Evolutionary conservation across 2,888 invertebrate species (phyloP).

Genomic region (Chrysolina oricalcia): DNA sequence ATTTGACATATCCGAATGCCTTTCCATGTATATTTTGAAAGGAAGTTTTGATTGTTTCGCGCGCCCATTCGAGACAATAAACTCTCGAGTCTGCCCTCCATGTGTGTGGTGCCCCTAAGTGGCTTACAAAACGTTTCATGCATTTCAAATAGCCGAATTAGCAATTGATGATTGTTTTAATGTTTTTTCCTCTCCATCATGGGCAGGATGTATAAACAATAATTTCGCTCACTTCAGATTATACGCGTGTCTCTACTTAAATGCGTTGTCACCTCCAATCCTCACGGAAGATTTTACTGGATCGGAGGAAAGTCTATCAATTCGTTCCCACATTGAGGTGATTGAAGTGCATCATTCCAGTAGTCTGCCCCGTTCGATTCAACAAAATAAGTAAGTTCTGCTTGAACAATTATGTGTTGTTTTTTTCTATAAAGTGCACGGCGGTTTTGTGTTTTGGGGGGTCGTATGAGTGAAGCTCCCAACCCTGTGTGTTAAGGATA

Average conservation of each 20-base stretch:
- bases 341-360: conserved; percentile 28
- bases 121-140: conserved; percentile 42
- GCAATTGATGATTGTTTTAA: conserved; percentile 43
- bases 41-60: neutral
- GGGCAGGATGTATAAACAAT: conserved; percentile 21
- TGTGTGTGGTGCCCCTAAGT: conserved; percentile 30
- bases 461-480: too few relatives aligned
- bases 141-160: conserved; percentile 47
- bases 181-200: conserved; percentile 33
- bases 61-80: conserved; percentile 15
- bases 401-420: neutral
- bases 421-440: neutral
- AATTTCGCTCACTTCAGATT: conserved; percentile 18
- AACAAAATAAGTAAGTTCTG: neutral
- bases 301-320: conserved; percentile 35
- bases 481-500: too few relatives aligned
- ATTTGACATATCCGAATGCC: too few relatives aligned
- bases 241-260: conserved; percentile 20
- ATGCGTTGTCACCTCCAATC: conserved; percentile 14
- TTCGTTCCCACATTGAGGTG: conserved; percentile 28
- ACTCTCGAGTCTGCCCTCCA: conserved; percentile 16
- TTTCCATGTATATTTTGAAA: too few relatives aligned
- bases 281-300: conserved; percentile 15
- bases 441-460: neutral
- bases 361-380: neutral